phyloP scores from a whole-genome alignment of 1,140 invertebrate genomes.

The Zaprionus ghesquierei region DNA sequence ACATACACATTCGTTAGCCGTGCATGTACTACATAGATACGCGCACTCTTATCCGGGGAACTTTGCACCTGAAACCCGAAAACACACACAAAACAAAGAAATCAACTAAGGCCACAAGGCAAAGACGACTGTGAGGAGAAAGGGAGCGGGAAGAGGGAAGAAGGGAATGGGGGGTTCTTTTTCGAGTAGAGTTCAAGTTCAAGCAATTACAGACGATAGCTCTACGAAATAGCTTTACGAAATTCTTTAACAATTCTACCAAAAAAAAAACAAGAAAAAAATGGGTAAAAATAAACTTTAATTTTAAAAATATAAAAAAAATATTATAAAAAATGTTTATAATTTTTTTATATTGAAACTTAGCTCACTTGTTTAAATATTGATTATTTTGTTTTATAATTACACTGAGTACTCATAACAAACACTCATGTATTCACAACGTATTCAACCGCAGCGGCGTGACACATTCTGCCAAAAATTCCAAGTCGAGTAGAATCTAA shows the following conservation, averaged over 20 bases:
- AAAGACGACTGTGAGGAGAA: background rate
- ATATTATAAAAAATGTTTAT: too few relatives aligned
- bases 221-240: too few relatives aligned
- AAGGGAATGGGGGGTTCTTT: background rate
- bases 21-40: constrained; percentile 30
- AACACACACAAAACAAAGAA: background rate
- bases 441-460: constrained; percentile 8
- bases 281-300: too few relatives aligned
- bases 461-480: constrained; percentile 7
- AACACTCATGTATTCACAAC: background rate
- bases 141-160: background rate
- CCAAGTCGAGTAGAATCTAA: constrained; percentile 3
- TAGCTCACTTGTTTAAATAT: background rate
- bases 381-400: background rate
- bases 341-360: too few relatives aligned
- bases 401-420: background rate
- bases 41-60: constrained; percentile 1
- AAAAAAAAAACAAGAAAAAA: too few relatives aligned
- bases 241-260: background rate
- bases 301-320: too few relatives aligned
- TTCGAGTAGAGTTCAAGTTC: background rate
- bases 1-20: too few relatives aligned
- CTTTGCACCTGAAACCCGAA: background rate
- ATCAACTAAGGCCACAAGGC: background rate
- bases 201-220: background rate